These are phyloP conservation scores for Characodon lateralis DNA, from an alignment of 2,797 vertebrate genomes.

Conservation along the genomic window DNA sequence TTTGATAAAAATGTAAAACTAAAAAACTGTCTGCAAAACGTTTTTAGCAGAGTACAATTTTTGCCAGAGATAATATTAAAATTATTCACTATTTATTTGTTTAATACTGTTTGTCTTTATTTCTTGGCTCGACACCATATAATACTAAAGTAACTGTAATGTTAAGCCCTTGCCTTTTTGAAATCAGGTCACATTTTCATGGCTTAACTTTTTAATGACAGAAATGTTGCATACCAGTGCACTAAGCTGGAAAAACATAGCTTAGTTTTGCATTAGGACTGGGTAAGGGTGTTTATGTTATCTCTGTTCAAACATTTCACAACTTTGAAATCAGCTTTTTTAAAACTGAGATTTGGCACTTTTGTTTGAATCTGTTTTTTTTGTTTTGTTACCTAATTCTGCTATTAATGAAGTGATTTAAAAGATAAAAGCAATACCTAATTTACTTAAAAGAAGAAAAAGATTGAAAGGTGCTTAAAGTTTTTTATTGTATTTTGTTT, in stretches of 20 bases:
- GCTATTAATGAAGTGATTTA: neutral
- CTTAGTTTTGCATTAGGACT: neutral
- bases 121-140: neutral
- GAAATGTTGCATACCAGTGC: slow-evolving; percentile 1
- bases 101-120: neutral
- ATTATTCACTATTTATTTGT: neutral
- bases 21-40: neutral
- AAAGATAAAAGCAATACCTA: neutral
- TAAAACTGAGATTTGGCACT: neutral
- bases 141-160: neutral
- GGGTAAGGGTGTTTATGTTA: neutral
- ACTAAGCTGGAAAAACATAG: slow-evolving; percentile 5
- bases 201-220: neutral
- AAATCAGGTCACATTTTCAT: neutral
- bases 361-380: neutral
- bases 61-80: too few species aligned
- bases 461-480: neutral
- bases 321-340: neutral
- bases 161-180: neutral
- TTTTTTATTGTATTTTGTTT: neutral
- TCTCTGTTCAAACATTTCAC: neutral
- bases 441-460: neutral
- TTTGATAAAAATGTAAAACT: neutral
- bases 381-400: too few species aligned
- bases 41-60: too few species aligned